phyloP scores from a whole-genome alignment of 2,797 vertebrate genomes.

The Acanthurus leucopareius region DNA sequence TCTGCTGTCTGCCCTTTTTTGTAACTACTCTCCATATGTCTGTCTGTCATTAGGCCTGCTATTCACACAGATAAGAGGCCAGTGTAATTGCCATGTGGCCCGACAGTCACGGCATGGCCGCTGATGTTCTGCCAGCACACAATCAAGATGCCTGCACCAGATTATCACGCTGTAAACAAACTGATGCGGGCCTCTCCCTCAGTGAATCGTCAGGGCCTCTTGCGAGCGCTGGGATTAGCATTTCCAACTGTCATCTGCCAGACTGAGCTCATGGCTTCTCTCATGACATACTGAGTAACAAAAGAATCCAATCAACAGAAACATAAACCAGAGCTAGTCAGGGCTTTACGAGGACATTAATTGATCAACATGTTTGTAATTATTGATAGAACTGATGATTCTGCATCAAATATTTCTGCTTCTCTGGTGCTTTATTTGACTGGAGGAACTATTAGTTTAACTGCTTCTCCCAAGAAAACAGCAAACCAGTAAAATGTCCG shows the following conservation, averaged over 20 bases:
- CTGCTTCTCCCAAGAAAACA: constrained; percentile 18
- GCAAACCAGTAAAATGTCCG: constrained; percentile 57
- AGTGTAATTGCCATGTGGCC: constrained; percentile 60
- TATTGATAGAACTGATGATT: not conserved
- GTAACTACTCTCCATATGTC: constrained; percentile 46
- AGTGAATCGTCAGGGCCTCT: constrained; percentile 42
- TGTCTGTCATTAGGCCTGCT: constrained; percentile 62
- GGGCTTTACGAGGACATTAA: not conserved
- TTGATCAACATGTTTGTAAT: not conserved
- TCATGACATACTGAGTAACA: constrained; percentile 22
- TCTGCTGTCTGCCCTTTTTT: constrained; percentile 25
- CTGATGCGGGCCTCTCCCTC: constrained; percentile 55
- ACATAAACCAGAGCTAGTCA: constrained; percentile 22
- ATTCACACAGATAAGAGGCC: constrained; percentile 74
- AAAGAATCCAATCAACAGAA: constrained; percentile 31
- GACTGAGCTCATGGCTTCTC: constrained; percentile 20
- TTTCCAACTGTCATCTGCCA: constrained; percentile 56
- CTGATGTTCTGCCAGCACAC: constrained; percentile 78
- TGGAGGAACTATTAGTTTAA: constrained; percentile 41
- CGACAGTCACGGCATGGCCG: constrained; percentile 62
- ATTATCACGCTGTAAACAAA: constrained; percentile 82
- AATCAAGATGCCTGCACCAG: constrained; percentile 82
- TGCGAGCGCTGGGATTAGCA: constrained; percentile 53
- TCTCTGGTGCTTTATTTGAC: constrained; percentile 38
- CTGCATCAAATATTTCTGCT: not conserved